Evolutionary conservation across 2,113 vertebrate species (phyloP).

Genomic region (Manacus vitellinus): DNA sequence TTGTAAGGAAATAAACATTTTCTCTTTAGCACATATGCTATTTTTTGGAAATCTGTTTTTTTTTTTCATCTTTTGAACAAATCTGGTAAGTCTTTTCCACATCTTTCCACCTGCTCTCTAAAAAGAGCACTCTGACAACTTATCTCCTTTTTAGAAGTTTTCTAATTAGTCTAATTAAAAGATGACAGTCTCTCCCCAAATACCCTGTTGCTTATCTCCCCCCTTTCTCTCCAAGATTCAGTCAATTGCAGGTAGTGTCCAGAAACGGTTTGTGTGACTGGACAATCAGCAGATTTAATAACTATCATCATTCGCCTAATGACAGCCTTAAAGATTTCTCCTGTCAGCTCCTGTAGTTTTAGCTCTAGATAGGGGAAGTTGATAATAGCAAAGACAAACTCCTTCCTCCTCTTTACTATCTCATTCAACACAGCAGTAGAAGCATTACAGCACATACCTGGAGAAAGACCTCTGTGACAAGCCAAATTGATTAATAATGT

Average conservation of each 20-base stretch:
- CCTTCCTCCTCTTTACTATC: not conserved
- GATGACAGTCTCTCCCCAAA: not conserved
- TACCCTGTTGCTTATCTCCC: not conserved
- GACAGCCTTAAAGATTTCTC: not conserved
- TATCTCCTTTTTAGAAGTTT: not conserved
- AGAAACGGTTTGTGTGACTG: not conserved
- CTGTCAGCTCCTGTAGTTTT: not conserved
- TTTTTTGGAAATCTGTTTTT: not conserved
- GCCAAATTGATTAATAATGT: not conserved
- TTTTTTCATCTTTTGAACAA: not conserved
- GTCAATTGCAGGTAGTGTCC: not conserved
- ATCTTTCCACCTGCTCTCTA: not conserved
- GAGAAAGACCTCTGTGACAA: not conserved
- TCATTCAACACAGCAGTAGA: not conserved
- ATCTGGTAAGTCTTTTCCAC: not conserved
- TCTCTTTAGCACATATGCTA: not conserved
- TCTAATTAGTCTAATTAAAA: not conserved
- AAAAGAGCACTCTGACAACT: conserved; percentile 5
- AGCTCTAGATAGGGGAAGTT: not conserved
- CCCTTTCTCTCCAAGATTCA: not conserved
- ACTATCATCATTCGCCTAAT: not conserved
- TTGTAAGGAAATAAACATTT: not conserved
- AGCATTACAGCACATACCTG: not conserved
- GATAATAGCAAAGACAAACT: not conserved
- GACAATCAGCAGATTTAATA: not conserved